A percentile compares a stretch with the other conserved stretches of the same genome.
These are phyloP conservation scores for Papilio gigon DNA, from an alignment of 2,888 invertebrate species.

Conservation along the genomic window DNA sequence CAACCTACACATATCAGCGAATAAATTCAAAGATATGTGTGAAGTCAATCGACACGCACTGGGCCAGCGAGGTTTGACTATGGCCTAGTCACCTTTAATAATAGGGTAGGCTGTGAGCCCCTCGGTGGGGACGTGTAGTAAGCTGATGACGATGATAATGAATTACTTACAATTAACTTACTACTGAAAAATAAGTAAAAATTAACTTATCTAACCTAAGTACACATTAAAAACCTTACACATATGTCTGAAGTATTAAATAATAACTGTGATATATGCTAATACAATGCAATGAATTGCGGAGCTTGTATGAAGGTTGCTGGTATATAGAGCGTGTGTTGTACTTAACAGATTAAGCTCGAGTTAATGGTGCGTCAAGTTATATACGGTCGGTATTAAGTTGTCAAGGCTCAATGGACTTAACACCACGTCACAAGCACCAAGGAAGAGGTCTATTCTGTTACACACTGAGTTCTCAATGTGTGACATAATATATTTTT, in stretches of 20 bases:
- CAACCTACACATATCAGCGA: too few species aligned
- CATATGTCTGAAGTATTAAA: conserved; percentile 3
- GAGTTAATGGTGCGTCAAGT: conserved; percentile 1
- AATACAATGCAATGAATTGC: neutral
- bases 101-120: too few species aligned
- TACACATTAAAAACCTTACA: neutral
- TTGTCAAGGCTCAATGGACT: conserved; percentile 36
- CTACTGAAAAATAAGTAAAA: neutral
- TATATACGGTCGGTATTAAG: conserved; percentile 30
- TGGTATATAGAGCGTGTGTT: conserved; percentile 30
- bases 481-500: neutral
- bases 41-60: too few species aligned
- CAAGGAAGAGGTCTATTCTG: conserved; percentile 29
- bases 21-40: too few species aligned
- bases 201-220: neutral
- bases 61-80: too few species aligned
- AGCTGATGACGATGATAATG: too few species aligned
- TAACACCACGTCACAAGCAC: conserved; percentile 11
- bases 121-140: too few species aligned
- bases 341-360: conserved; percentile 23
- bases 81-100: too few species aligned
- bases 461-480: neutral
- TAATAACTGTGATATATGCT: neutral
- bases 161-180: too few species aligned
- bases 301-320: conserved; percentile 15